A percentile compares a stretch with the other conserved stretches of the same genome.
Evolutionary conservation across 2,888 invertebrate genomes (phyloP).

Genomic region (Yponomeuta malinellus): DNA sequence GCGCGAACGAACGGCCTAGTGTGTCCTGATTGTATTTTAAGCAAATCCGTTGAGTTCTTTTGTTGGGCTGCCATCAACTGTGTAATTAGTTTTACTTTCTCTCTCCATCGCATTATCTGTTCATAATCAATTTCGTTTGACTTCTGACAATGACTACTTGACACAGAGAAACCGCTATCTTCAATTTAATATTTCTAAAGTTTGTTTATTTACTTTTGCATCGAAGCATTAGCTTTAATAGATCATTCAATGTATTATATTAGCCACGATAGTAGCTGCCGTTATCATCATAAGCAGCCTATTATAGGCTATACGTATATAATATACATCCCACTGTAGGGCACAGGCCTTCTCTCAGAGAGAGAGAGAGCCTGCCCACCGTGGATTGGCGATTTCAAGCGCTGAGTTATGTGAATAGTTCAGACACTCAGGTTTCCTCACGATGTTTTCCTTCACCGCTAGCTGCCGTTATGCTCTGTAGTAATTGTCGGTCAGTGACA

Average conservation of each 20-base stretch:
- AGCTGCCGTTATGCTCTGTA: not conserved
- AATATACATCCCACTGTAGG: too few species aligned
- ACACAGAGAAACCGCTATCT: not conserved
- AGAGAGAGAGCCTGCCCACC: too few species aligned
- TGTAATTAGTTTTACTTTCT: slow-evolving; percentile 4
- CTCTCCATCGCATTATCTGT: not conserved
- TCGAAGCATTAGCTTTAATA: not conserved
- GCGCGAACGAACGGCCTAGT: too few species aligned
- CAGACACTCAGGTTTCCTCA: too few species aligned
- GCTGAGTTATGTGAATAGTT: too few species aligned
- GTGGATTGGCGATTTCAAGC: too few species aligned
- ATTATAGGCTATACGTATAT: too few species aligned
- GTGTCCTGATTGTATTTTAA: not conserved
- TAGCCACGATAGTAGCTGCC: not conserved
- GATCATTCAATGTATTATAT: slow-evolving; percentile 4
- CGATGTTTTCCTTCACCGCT: too few species aligned
- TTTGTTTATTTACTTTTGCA: not conserved
- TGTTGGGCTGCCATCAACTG: not conserved
- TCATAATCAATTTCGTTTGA: slow-evolving; percentile 7
- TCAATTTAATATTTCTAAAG: not conserved
- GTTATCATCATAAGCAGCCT: too few species aligned
- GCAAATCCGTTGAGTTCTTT: not conserved
- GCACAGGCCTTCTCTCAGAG: too few species aligned
- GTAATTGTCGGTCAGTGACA: not conserved
- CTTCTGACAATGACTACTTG: slow-evolving; percentile 12